These are phyloP conservation scores for Rhinichthys klamathensis DNA, from an alignment of 2,113 vertebrate genomes.

Conservation along the genomic window DNA sequence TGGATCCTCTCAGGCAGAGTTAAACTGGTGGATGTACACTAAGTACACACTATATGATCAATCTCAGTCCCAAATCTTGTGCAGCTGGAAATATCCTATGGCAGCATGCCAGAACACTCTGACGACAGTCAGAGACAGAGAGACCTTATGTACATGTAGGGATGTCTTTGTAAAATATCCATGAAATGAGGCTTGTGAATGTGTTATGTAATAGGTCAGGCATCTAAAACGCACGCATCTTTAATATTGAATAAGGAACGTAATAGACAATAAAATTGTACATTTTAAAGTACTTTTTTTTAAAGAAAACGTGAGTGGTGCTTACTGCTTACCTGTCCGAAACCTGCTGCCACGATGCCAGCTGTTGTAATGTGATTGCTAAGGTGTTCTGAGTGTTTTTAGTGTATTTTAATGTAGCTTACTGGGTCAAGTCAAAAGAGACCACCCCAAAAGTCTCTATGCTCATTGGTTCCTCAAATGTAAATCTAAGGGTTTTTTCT, in stretches of 20 bases:
- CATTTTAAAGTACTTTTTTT: not conserved
- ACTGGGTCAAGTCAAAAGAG: not conserved
- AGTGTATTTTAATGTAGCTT: not conserved
- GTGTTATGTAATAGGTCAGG: not conserved
- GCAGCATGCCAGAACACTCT: not conserved
- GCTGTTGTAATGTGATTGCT: not conserved
- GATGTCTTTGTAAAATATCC: not conserved
- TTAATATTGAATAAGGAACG: not conserved
- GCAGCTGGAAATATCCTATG: conserved; percentile 25
- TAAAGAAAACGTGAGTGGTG: not conserved
- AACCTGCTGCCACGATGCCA: not conserved
- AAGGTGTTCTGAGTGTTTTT: not conserved
- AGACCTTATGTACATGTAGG: conserved; percentile 1
- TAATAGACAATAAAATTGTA: not conserved
- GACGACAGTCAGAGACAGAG: not conserved
- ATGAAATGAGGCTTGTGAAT: not conserved
- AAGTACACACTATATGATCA: conserved; percentile 15
- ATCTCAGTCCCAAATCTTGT: conserved; percentile 13
- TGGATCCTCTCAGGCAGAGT: conserved; percentile 66
- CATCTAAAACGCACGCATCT: not conserved
- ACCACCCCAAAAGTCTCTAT: not conserved
- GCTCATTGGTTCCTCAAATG: not conserved
- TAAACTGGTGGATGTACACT: conserved; percentile 45
- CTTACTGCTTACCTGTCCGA: not conserved
- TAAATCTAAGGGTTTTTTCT: not conserved